Conservation (phyloP, 2,113 vertebrate genomes). For the Charadrius vociferus region DNA sequence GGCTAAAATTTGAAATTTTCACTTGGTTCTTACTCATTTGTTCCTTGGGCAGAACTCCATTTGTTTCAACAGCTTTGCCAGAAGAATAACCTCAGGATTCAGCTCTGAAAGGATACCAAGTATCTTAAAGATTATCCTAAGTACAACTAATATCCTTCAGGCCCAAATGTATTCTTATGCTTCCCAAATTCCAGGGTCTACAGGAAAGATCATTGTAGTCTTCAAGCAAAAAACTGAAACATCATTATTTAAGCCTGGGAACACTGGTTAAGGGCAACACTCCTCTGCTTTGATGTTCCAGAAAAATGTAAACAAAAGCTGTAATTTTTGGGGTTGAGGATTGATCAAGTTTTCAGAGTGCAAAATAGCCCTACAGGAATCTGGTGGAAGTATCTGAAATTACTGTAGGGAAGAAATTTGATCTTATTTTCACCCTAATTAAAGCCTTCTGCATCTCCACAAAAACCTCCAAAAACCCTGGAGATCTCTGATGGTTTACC, state of each 20-base stretch:
- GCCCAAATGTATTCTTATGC: background rate
- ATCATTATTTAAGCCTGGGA: slow-evolving; percentile 25
- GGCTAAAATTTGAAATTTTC: background rate
- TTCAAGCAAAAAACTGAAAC: background rate
- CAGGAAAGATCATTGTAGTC: background rate
- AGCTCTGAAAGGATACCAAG: background rate
- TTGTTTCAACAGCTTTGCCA: slow-evolving; percentile 9
- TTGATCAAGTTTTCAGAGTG: slow-evolving; percentile 46
- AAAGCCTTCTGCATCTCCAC: slow-evolving; percentile 52
- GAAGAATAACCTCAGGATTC: background rate
- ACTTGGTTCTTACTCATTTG: background rate
- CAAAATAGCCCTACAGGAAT: slow-evolving; percentile 47
- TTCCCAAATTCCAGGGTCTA: background rate
- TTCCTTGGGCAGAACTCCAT: background rate
- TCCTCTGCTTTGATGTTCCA: slow-evolving; percentile 14
- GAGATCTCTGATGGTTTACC: slow-evolving; percentile 57
- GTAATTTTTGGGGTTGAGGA: slow-evolving; percentile 24
- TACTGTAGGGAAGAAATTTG: slow-evolving; percentile 50
- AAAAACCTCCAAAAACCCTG: slow-evolving; percentile 42
- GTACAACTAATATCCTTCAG: background rate
- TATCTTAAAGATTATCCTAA: background rate
- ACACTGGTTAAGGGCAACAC: background rate
- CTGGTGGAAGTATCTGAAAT: slow-evolving; percentile 44
- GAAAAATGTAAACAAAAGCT: slow-evolving; percentile 39
- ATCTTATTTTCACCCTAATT: slow-evolving; percentile 54